These are phyloP conservation scores for Peromyscus californicus DNA, from an alignment of 2,113 vertebrate species.

Conservation along the genomic window DNA sequence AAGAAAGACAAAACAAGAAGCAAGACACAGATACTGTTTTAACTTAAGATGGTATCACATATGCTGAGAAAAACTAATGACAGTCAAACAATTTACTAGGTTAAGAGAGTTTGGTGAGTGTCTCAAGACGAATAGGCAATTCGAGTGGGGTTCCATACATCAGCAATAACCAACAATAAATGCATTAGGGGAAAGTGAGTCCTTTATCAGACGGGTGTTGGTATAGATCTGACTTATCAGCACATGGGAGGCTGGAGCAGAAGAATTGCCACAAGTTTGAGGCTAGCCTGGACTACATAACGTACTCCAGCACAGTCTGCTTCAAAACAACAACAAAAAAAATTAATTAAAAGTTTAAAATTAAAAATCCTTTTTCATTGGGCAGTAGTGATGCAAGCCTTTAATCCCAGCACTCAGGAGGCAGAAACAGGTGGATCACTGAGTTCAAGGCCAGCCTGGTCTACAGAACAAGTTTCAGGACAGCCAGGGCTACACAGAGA, in stretches of 20 bases:
- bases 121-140: background rate
- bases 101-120: background rate
- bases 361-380: background rate
- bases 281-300: background rate
- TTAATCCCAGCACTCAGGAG: background rate
- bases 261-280: background rate
- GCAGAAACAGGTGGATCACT: background rate
- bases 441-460: background rate
- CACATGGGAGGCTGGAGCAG: too few relatives aligned
- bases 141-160: background rate
- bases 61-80: slow-evolving; percentile 27
- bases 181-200: background rate
- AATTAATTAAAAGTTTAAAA: background rate
- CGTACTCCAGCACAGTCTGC: background rate
- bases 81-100: background rate
- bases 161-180: slow-evolving; percentile 28
- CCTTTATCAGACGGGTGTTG: background rate
- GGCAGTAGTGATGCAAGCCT: background rate
- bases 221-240: background rate
- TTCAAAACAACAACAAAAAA: background rate
- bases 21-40: background rate
- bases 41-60: background rate
- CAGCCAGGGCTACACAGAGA: too few relatives aligned
- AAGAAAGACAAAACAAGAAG: background rate
- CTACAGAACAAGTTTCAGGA: background rate